Percentiles rank a stretch among this genome's conserved stretches.
Evolutionary conservation across 2,888 invertebrate species (phyloP).

Genomic region (Opisthograptis luteolata): DNA sequence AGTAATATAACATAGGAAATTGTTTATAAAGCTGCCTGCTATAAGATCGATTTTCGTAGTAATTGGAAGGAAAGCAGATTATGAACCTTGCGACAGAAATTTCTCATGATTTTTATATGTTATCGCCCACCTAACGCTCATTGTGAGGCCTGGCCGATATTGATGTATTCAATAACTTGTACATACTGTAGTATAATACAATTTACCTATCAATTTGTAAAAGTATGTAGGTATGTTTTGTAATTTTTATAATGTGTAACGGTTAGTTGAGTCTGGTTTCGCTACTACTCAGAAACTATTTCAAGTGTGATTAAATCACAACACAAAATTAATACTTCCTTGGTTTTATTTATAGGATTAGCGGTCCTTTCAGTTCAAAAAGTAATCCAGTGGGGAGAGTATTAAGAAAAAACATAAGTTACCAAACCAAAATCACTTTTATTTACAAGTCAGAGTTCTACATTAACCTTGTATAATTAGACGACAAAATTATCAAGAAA

Average conservation of each 20-base stretch:
- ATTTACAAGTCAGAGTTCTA: constrained; percentile 77
- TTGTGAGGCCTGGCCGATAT: constrained; percentile 25
- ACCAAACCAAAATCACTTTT: constrained; percentile 83
- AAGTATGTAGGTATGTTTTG: constrained; percentile 37
- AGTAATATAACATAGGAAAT: too few relatives aligned
- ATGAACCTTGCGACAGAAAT: too few relatives aligned
- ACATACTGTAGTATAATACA: constrained; percentile 33
- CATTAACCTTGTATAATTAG: constrained; percentile 77
- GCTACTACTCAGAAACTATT: constrained; percentile 55
- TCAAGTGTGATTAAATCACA: constrained; percentile 80
- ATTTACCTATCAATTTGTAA: constrained; percentile 31
- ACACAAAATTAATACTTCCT: constrained; percentile 45
- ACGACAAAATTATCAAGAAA: constrained; percentile 77
- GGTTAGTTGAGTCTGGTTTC: constrained; percentile 40
- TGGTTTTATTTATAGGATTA: constrained; percentile 46
- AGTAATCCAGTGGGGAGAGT: too few relatives aligned
- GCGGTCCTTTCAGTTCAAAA: background rate
- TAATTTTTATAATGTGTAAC: constrained; percentile 41
- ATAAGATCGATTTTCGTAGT: too few relatives aligned
- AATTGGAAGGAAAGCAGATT: too few relatives aligned
- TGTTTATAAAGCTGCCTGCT: too few relatives aligned
- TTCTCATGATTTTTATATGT: background rate
- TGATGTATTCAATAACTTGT: constrained; percentile 16
- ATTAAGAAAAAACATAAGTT: constrained; percentile 42
- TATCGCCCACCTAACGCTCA: constrained; percentile 20